Evolutionary conservation across 2,797 vertebrate species (phyloP).

Genomic region (Helicolenus hilgendorfi): DNA sequence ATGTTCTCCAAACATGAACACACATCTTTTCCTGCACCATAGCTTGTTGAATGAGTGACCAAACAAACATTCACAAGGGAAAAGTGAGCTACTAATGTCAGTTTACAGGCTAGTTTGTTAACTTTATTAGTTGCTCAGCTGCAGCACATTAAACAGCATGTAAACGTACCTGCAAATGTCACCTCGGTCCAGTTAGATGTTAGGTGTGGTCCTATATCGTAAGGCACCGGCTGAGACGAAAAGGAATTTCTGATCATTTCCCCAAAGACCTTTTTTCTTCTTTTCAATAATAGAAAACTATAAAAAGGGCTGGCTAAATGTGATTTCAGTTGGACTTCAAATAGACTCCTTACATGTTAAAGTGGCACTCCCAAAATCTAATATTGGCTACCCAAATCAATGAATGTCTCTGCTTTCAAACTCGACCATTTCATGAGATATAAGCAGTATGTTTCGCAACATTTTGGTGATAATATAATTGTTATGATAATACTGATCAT

Average conservation of each 20-base stretch:
- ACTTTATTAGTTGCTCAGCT: not conserved
- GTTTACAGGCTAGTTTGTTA: not conserved
- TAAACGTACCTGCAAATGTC: not conserved
- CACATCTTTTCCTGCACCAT: not conserved
- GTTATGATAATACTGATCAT: not conserved
- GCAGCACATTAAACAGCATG: not conserved
- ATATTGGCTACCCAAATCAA: not conserved
- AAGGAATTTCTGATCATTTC: not conserved
- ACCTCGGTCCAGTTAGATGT: not conserved
- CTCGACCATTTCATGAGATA: not conserved
- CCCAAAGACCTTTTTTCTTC: not conserved
- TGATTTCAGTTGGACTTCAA: not conserved
- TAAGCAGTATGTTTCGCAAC: not conserved
- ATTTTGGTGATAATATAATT: not conserved
- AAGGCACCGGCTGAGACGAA: not conserved
- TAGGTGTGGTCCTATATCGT: not conserved
- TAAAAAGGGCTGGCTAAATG: not conserved
- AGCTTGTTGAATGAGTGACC: not conserved
- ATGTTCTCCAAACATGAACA: not conserved
- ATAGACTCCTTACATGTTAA: not conserved
- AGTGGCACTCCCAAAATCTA: not conserved
- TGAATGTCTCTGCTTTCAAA: not conserved
- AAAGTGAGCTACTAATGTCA: not conserved
- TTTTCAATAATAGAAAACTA: not conserved
- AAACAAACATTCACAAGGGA: not conserved